Base-by-base conservation (phyloP, 2,888 invertebrate genomes). In the Cactoblastis cactorum region DNA sequence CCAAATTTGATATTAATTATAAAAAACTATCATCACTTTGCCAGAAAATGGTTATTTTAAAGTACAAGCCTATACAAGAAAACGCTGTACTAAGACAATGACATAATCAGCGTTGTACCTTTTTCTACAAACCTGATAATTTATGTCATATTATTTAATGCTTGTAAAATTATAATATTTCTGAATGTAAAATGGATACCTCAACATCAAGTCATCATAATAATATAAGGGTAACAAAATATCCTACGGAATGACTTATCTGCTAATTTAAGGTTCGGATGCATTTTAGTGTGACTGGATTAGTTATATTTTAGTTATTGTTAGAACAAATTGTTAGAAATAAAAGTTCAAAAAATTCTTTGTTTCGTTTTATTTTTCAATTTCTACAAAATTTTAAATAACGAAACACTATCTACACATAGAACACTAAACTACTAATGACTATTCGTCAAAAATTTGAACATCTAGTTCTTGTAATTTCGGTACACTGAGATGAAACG, bases 311-410 rank as follows among this genome's bases (percentile, higher is more conserved):
- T 65, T 61, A 68, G 69, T 59, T 51, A 58, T 62, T 69, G 68
- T 65, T 65, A 72, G 67, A 67, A 51, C 34, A 55, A 55, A 51
- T 69, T 69, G 76, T 79, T 80, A 71, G 69, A 77, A 82, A 77
- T 77, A 79, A 80, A 37, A 81, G 77, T 51, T 22, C 54, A 58
- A 52, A 32, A 69, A 61, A 53, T 43, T 50, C 53, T 53, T 54
- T 51, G 35, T 46, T 52, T 55, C 18, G 47, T 64, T 65, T 63
- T 51, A 62, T 37, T 69, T 66, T 38, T 56, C 45, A 53, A 53
- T 66, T 38, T 56, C 45, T 53, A 53, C 48, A 51, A 63, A 55
- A 52, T 51, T n/a, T 52, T 52, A 53, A 37, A 68, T 52, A 47
- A 50, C 45, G 55, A 50, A 62, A 59, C 52, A 56, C 61, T 67